These are phyloP conservation scores for Notolepis coatsorum DNA, from an alignment of 2,797 vertebrate genomes.

Conservation along the genomic window DNA sequence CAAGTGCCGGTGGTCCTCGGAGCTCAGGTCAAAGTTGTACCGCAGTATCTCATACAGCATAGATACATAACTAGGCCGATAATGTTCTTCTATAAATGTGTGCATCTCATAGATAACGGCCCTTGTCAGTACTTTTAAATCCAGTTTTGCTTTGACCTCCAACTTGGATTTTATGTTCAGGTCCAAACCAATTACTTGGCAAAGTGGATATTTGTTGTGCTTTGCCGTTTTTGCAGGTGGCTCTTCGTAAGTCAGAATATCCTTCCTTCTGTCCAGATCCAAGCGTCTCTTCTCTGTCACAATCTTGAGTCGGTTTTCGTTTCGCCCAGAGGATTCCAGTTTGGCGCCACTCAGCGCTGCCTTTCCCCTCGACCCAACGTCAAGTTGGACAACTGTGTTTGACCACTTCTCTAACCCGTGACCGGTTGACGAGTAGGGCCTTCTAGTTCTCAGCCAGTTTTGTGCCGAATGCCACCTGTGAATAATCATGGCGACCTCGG, in stretches of 20 bases:
- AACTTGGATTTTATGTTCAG: background rate
- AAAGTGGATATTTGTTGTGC: slow-evolving; percentile 3
- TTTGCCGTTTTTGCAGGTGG: background rate
- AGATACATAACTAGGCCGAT: slow-evolving; percentile 22
- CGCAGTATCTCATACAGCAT: slow-evolving; percentile 52
- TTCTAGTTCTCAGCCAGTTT: background rate
- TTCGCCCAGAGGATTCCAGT: background rate
- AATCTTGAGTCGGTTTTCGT: rapidly evolving
- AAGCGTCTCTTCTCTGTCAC: rapidly evolving
- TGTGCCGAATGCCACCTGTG: slow-evolving; percentile 10
- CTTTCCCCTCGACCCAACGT: rapidly evolving
- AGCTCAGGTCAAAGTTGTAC: slow-evolving; percentile 55
- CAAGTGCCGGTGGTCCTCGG: slow-evolving; percentile 32
- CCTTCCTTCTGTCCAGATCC: rapidly evolving
- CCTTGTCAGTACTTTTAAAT: slow-evolving; percentile 33
- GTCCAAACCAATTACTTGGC: slow-evolving; percentile 32
- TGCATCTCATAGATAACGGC: slow-evolving; percentile 49
- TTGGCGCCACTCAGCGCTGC: background rate
- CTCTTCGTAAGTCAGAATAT: background rate
- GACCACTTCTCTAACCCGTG: background rate
- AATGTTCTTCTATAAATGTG: slow-evolving; percentile 18
- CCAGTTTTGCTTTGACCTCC: slow-evolving; percentile 22
- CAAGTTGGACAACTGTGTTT: background rate
- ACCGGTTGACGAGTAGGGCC: background rate
- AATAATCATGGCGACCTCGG: background rate